Base-by-base conservation (phyloP, 2,113 vertebrate species). In the Gavialis gangeticus region DNA sequence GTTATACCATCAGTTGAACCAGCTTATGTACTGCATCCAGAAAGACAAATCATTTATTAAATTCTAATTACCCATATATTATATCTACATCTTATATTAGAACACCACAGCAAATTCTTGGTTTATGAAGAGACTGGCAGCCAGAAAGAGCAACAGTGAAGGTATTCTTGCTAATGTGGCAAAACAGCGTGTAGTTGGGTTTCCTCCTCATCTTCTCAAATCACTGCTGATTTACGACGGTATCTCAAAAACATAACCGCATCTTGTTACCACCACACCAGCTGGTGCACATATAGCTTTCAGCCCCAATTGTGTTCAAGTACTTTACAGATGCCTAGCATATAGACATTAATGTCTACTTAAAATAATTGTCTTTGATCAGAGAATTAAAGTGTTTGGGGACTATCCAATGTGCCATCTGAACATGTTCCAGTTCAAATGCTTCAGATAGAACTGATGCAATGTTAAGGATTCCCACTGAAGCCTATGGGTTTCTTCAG, bases 21-120 rank as follows among this genome's bases (percentile, higher is more conserved):
- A 84, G 85, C 93, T 96, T 95, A 92, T 34, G 24, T 71, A 79
- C 86, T 6, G 92, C 84, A 96, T 89, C 91, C 60, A 93, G 91
- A 66, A 78, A 78, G 67, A 94, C 82, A 87, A 94, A 95, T 90
- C 78, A 89, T 94, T 75, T 94, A 97, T 95, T 95, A 91, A 94
- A 89, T 88, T 93, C 92, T 97, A 96, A 97, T 97, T 97, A 95
- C 79, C 93, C 87, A 91, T 96, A 88, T 93, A 92, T 95, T 93
- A 88, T 82, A 92, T 93, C 75, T 94, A 96, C 79, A 93, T 88
- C 91, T 90, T 84, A 88, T 95, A 95, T 90, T 97, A 94, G 89
- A 97, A 75, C 64, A 94, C 91, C 93, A 92, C 93, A 92, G 88
- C 84, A 93, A 95, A 92, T 93, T 89, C 57, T 91, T 84, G 86